Percentiles rank a stretch among this genome's conserved stretches.
phyloP scores from a whole-genome alignment of 2,113 vertebrate species.

The Ellobius talpinus region DNA sequence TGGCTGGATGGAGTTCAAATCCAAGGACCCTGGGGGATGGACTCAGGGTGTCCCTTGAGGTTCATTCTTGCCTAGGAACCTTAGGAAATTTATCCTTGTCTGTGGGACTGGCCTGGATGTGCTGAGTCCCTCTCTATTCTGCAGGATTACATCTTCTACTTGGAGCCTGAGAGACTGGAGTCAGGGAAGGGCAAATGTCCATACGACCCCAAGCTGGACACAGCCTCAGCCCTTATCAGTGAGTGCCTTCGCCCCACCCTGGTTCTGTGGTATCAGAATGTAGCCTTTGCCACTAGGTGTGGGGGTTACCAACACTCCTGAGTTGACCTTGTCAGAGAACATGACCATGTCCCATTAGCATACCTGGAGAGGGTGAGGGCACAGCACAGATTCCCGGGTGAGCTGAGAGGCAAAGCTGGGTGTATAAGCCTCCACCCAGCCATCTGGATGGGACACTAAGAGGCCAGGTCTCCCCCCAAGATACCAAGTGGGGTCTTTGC shows the following conservation, averaged over 20 bases:
- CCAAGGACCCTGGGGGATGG: neutral
- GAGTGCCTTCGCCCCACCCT: constrained; percentile 83
- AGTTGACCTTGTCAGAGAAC: neutral
- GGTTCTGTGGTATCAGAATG: neutral
- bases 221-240: constrained; percentile 98
- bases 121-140: constrained; percentile 72
- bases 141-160: constrained; percentile 97
- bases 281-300: neutral
- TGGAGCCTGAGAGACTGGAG: constrained; percentile 97
- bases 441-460: neutral
- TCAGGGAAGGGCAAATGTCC: constrained; percentile 99
- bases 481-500: neutral
- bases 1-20: neutral
- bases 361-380: neutral
- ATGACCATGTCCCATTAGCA: neutral
- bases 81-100: neutral
- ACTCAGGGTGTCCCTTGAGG: neutral
- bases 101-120: neutral
- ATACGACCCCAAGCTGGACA: constrained; percentile 98
- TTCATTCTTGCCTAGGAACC: neutral
- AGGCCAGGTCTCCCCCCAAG: neutral
- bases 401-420: neutral
- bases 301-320: neutral
- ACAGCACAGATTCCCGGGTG: neutral
- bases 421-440: neutral